Evolutionary conservation across 2,797 vertebrate species (phyloP), one percentile per base, ranked within the genome.

Genomic region (Tapera naevia): DNA sequence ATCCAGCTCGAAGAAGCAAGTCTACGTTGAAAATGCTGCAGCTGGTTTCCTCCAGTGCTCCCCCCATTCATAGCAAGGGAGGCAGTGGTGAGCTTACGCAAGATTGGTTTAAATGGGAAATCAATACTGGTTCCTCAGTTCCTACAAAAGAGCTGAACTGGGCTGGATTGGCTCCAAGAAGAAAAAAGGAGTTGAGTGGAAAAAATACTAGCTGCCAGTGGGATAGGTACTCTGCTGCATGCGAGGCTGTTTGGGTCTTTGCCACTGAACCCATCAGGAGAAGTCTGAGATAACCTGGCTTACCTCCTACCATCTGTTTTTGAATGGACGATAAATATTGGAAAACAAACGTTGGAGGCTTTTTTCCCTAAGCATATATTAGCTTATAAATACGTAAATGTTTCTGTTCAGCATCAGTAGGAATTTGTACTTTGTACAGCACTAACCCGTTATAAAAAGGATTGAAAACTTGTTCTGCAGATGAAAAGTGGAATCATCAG

Each of bases 101-200:
- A 95, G 94, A 95, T 91, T 90, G 93, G 62, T 21, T 89, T 85
- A 96, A 97, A 97, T 97, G 96, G 93, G 93, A 97, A 97, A 97
- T 95, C 92, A 96, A 94, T 96, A 96, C 92, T 91, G 72, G 94
- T 95, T 95, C 88, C 93, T 96, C 82, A 22, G 67, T 46, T 90
- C 94, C 90, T 96, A 89, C 91, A 91, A 94, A 97, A 91, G 93
- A 94, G 95, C 96, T 95, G 97, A 96, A 95, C 84, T 95, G 82
- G 83, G 43, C 70, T 97, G 96, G 95, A 96, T 57, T 60, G 58
- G 28, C 27, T 96, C 92, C 96, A 97, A 94, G 67, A 28, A 93
- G 79, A 48, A 93, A 93, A 95, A 96, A 80, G 86, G 78, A 69
- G 74, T 95, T 81, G 94, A 93, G 93, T 91, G 96, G 91, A 89